These are phyloP conservation scores for Malurus alboscapulatus DNA, from an alignment of 2,113 vertebrate genomes.

Conservation along the genomic window DNA sequence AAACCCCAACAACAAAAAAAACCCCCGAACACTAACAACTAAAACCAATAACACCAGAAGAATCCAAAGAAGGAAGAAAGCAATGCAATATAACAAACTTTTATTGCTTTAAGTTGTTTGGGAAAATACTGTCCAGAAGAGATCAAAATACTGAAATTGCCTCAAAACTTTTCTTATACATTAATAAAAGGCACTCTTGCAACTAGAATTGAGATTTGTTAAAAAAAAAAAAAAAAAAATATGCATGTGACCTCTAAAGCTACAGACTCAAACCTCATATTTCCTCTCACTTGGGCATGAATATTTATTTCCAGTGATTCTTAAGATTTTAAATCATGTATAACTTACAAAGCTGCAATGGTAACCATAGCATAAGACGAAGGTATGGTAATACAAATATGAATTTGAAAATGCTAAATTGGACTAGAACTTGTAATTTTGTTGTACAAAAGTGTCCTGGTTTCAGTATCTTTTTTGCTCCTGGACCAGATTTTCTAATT, in stretches of 20 bases:
- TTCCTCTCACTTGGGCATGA: background rate
- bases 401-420: background rate
- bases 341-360: background rate
- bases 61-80: background rate
- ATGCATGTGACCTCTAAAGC: background rate
- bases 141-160: background rate
- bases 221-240: background rate
- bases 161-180: background rate
- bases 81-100: background rate
- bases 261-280: background rate
- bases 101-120: background rate
- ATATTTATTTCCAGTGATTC: background rate
- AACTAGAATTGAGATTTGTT: background rate
- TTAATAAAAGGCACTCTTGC: background rate
- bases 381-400: background rate
- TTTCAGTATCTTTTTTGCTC: background rate
- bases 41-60: background rate
- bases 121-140: background rate
- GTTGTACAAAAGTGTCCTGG: background rate
- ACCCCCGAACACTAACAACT: background rate
- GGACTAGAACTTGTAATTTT: background rate
- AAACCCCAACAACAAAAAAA: background rate
- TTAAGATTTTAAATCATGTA: background rate
- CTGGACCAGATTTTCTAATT: background rate
- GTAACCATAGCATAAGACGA: background rate